Conservation (phyloP, 2,797 vertebrate genomes). For the Sebastes minor region DNA sequence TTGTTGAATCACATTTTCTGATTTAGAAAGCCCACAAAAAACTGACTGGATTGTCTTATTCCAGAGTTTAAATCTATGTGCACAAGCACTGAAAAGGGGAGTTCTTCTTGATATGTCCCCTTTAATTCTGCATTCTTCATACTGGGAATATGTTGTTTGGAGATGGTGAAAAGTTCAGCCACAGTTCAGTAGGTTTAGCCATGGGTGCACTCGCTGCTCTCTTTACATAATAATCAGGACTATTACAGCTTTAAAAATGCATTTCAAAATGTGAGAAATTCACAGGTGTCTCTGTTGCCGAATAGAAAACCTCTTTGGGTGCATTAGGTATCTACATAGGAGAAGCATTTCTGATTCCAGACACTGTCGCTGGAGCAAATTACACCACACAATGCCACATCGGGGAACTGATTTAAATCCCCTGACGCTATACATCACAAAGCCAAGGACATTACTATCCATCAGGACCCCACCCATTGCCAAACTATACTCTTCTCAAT, state of each 20-base stretch:
- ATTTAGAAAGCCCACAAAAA: no score
- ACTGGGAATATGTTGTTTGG: not conserved
- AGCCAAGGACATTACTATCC: slow-evolving; percentile 32
- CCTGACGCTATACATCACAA: slow-evolving; percentile 29
- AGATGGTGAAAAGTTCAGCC: slow-evolving; percentile 13
- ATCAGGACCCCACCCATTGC: slow-evolving; percentile 21
- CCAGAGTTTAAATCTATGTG: no score
- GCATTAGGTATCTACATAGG: slow-evolving; percentile 15
- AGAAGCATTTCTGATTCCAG: slow-evolving; percentile 18
- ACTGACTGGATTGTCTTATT: no score
- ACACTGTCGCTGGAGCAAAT: slow-evolving; percentile 21
- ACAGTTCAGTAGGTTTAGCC: slow-evolving; percentile 31
- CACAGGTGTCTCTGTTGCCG: slow-evolving; percentile 8
- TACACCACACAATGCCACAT: not conserved
- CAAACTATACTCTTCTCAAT: slow-evolving; percentile 3
- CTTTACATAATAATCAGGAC: slow-evolving; percentile 2
- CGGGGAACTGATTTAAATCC: slow-evolving; percentile 25
- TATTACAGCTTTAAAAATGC: slow-evolving; percentile 5
- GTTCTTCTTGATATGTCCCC: no score
- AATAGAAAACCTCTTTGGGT: slow-evolving; percentile 9
- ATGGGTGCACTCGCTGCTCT: not conserved
- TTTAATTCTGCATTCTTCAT: not conserved
- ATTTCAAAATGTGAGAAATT: slow-evolving; percentile 7
- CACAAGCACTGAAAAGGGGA: no score
- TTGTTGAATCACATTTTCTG: no score